Base-by-base conservation (phyloP, 2,797 vertebrate species). In the Spatula clypeata region DNA sequence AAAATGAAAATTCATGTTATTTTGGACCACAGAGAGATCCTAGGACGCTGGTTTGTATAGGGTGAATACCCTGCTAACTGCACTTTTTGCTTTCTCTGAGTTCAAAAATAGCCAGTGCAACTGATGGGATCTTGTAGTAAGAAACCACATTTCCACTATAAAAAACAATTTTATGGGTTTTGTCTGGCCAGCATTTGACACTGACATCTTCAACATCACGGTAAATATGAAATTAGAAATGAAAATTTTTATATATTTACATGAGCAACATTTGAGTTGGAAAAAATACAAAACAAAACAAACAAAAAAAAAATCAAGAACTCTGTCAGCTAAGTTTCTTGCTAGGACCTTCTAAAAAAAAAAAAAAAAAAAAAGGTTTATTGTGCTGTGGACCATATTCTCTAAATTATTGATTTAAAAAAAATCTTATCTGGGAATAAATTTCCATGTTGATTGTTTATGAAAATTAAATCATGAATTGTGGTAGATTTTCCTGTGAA, bases 1-100 rank as follows among this genome's bases (percentile, higher is more conserved):
- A 93, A 92, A 77, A 83, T 83, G 70, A 96, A 91, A 93, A 88
- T 75, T 87, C 19, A 4, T 2, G 0, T 62, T 53, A 84, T 90
- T 93, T 87, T 71, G 54, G 54, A 86, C 16, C 21, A 85, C 34
- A 75, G 60, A 91, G 27, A 15, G 67, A 67, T 86, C 76, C 32
- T 55, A 75, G 73, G 76, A 51, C 58, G 62, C 51, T n/a, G 45
- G 49, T 73, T 95, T 66, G 67, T 93, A 77, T 88, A 77, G 57
- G 92, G 95, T 89, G 69, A 96, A 69, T 34, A 67, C 4, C 5
- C 8, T 58, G 5, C 8, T 67, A 66, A 38, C 13, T 24, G 29
- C 3, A 8, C 2, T 13, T 79, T 76, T 77, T 74, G 34, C 47
- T 79, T 86, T 76, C 53, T 74, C 5, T 36, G 57, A 61, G 5